These are phyloP conservation scores for Propithecus coquereli DNA, from an alignment of 2,113 vertebrate species.

Conservation along the genomic window DNA sequence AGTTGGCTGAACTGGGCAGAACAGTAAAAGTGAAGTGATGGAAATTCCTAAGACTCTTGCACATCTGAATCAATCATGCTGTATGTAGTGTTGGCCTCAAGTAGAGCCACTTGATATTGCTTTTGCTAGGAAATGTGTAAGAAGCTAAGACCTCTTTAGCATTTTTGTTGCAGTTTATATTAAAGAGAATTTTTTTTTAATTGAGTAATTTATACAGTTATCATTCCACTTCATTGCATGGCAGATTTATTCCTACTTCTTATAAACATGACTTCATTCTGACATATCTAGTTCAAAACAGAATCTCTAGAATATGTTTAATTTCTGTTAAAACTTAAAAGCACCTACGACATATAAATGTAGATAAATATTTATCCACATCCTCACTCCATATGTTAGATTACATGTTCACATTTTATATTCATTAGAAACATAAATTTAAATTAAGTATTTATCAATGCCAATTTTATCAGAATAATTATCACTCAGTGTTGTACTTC, in stretches of 20 bases:
- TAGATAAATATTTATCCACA: not conserved
- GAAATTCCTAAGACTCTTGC: not conserved
- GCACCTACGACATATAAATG: not conserved
- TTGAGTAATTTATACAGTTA: conserved; percentile 5
- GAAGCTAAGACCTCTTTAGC: not conserved
- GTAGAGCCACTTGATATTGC: not conserved
- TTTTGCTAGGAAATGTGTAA: not conserved
- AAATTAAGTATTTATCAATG: not conserved
- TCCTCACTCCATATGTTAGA: not conserved
- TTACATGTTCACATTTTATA: conserved; percentile 8
- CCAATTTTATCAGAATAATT: not conserved
- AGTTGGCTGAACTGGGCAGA: not conserved
- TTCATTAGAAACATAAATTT: not conserved
- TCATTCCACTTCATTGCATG: not conserved
- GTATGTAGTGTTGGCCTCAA: not conserved
- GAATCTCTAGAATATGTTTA: conserved; percentile 46
- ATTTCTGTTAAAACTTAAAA: conserved; percentile 37
- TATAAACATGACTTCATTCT: conserved; percentile 50
- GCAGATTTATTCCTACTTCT: not conserved
- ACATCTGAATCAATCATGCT: not conserved
- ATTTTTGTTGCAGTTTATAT: not conserved
- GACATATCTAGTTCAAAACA: conserved; percentile 32
- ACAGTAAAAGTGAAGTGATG: not conserved
- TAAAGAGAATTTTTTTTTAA: not conserved
- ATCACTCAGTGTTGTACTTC: not conserved